phyloP scores from a whole-genome alignment of 2,113 vertebrate species.

The Mobula hypostoma region DNA sequence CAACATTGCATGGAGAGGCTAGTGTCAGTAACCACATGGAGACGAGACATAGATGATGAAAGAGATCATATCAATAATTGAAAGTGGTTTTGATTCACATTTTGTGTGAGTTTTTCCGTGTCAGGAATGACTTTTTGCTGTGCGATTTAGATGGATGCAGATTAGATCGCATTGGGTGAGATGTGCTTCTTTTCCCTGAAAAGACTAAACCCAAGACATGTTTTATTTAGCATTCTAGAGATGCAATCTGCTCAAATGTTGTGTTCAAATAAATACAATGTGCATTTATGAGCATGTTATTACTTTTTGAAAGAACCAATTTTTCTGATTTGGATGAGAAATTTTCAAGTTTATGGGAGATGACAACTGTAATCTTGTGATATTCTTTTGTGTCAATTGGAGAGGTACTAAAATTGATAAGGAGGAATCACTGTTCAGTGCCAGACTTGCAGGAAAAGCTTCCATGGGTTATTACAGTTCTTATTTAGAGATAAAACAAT shows the following conservation, averaged over 20 bases:
- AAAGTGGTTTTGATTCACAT: not conserved
- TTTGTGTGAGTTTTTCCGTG: not conserved
- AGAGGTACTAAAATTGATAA: slow-evolving; percentile 11
- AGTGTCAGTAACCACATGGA: not conserved
- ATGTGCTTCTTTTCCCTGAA: not conserved
- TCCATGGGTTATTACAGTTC: slow-evolving; percentile 23
- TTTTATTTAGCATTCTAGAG: slow-evolving; percentile 12
- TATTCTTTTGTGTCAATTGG: slow-evolving; percentile 20
- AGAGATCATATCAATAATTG: not conserved
- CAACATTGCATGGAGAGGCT: too few relatives aligned
- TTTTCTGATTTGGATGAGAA: slow-evolving; percentile 32
- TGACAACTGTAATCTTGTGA: slow-evolving; percentile 34
- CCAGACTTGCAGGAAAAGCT: not conserved
- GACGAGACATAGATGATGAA: not conserved
- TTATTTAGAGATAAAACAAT: slow-evolving; percentile 24
- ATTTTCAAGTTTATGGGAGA: slow-evolving; percentile 7
- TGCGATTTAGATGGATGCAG: not conserved
- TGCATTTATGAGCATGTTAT: slow-evolving; percentile 23
- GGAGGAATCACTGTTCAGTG: slow-evolving; percentile 3
- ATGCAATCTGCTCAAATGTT: not conserved
- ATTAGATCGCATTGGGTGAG: not conserved
- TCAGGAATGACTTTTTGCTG: not conserved
- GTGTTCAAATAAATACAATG: slow-evolving; percentile 10
- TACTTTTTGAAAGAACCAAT: slow-evolving; percentile 32
- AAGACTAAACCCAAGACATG: not conserved